Evolutionary conservation across 2,888 invertebrate species (phyloP).

Genomic region (Drosophila lutescens): DNA sequence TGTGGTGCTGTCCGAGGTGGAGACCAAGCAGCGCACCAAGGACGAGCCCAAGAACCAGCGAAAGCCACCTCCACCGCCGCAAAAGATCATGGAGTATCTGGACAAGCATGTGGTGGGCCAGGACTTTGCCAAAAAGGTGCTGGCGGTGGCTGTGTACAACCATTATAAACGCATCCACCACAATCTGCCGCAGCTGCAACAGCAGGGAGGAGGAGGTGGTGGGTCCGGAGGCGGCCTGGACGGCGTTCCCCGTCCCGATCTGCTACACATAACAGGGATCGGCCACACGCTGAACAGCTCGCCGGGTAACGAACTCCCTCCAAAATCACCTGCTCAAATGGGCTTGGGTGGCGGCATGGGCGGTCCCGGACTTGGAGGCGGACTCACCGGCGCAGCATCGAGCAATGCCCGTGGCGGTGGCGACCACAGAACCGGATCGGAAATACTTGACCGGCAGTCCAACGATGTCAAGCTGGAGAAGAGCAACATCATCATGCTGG

Average conservation of each 20-base stretch:
- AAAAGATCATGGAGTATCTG: constrained; percentile 98
- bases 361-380: constrained; percentile 51
- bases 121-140: constrained; percentile 97
- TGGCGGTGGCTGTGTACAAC: constrained; percentile 99
- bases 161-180: constrained; percentile 99
- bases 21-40: constrained; percentile 93
- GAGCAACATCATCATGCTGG: constrained; percentile 97
- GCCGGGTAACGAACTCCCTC: constrained; percentile 81
- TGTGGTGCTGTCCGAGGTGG: constrained; percentile 96
- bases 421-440: constrained; percentile 87
- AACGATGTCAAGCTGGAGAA: constrained; percentile 96
- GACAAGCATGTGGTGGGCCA: constrained; percentile 99
- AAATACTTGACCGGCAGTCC: constrained; percentile 91
- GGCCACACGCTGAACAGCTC: constrained; percentile 87
- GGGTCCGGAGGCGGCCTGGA: constrained; percentile 66
- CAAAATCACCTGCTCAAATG: constrained; percentile 72
- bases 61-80: constrained; percentile 97
- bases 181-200: constrained; percentile 88
- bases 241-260: constrained; percentile 86
- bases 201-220: constrained; percentile 60
- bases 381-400: constrained; percentile 34
- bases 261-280: constrained; percentile 93
- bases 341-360: constrained; percentile 55
- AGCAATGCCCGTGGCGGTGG: constrained; percentile 44
- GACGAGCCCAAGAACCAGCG: constrained; percentile 89